Conservation (phyloP, 2,888 invertebrate genomes). For the Watsonalla binaria region DNA sequence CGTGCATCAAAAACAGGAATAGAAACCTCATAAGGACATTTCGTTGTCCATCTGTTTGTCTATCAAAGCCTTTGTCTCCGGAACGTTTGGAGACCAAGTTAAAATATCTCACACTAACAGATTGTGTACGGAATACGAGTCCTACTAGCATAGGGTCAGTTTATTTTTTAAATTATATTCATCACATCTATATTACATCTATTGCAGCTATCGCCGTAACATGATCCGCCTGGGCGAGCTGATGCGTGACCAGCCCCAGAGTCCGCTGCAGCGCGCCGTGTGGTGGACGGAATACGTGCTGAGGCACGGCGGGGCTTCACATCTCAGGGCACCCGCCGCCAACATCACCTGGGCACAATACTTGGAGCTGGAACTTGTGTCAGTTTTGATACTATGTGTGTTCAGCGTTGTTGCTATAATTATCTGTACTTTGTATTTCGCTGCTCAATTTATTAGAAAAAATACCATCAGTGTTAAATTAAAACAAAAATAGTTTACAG, state of each 20-base stretch:
- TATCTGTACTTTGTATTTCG: neutral
- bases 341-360: constrained; percentile 23
- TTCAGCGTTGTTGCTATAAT: neutral
- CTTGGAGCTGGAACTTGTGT: constrained; percentile 20
- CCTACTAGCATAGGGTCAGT: too few relatives aligned
- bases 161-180: too few relatives aligned
- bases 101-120: too few relatives aligned
- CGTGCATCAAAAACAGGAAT: too few relatives aligned
- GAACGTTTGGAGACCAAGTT: too few relatives aligned
- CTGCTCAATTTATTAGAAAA: neutral
- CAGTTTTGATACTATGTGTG: neutral
- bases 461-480: neutral
- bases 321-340: constrained; percentile 25
- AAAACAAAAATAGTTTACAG: neutral
- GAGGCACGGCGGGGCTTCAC: constrained; percentile 23
- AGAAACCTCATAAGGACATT: too few relatives aligned
- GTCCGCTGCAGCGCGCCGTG: constrained; percentile 28
- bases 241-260: constrained; percentile 23
- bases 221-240: constrained; percentile 15
- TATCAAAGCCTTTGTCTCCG: too few relatives aligned
- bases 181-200: too few relatives aligned
- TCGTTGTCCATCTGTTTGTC: too few relatives aligned
- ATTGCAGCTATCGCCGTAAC: constrained; percentile 27
- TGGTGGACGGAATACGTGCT: constrained; percentile 41
- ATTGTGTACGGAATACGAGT: too few relatives aligned